Evolutionary conservation across 2,113 vertebrate genomes (phyloP).

Genomic region (Toxotes chatareus): DNA sequence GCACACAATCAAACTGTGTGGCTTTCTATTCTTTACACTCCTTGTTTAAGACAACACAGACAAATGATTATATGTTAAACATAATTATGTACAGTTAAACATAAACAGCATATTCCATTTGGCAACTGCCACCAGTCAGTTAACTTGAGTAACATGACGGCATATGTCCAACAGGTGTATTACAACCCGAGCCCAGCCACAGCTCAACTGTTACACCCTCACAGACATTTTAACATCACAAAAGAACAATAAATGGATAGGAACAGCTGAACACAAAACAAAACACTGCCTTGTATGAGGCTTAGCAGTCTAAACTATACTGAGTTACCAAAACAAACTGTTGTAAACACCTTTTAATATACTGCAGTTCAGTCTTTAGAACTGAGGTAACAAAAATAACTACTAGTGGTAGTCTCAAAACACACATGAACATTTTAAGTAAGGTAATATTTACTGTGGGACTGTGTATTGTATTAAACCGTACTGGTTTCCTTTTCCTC

Average conservation of each 20-base stretch:
- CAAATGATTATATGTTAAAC: neutral
- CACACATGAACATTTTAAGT: neutral
- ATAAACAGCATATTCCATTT: neutral
- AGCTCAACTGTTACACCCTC: neutral
- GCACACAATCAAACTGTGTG: neutral
- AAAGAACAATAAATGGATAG: constrained; percentile 1
- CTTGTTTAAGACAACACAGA: neutral
- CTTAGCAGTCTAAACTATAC: neutral
- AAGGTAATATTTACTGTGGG: neutral
- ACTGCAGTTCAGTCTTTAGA: neutral
- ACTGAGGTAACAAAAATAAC: neutral
- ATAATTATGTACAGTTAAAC: neutral
- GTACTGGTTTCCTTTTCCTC: neutral
- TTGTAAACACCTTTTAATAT: neutral
- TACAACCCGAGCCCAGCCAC: neutral
- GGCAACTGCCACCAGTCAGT: neutral
- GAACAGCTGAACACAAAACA: constrained; percentile 7
- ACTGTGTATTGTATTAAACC: neutral
- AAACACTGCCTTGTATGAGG: neutral
- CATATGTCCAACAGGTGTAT: constrained; percentile 1
- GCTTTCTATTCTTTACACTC: neutral
- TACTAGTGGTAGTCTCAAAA: neutral
- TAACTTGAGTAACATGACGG: neutral
- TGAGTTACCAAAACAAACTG: neutral
- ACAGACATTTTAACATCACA: constrained; percentile 3